Evolutionary conservation across 2,888 invertebrate species (phyloP).

Genomic region (Zygogramma bicolorata): DNA sequence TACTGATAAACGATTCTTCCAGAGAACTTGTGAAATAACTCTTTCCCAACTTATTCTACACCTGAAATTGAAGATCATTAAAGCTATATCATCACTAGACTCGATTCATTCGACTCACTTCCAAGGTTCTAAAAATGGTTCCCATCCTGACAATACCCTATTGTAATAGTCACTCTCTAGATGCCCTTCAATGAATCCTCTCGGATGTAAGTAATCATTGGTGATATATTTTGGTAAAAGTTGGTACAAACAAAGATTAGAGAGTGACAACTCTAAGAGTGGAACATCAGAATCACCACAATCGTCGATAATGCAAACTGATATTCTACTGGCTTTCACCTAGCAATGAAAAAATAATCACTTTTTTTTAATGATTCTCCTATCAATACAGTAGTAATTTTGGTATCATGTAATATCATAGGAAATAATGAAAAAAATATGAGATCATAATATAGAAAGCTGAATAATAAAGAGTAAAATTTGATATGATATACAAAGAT

Average conservation of each 20-base stretch:
- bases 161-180: slow-evolving; percentile 94
- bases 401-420: too few relatives aligned
- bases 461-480: too few relatives aligned
- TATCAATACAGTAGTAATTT: too few relatives aligned
- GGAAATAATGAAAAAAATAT: too few relatives aligned
- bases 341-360: slow-evolving; percentile 54
- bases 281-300: slow-evolving; percentile 98
- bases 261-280: slow-evolving; percentile 83
- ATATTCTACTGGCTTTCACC: slow-evolving; percentile 79
- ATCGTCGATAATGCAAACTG: slow-evolving; percentile 96
- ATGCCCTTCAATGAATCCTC: slow-evolving; percentile 71
- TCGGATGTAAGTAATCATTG: slow-evolving; percentile 52
- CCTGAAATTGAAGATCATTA: too few relatives aligned
- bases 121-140: slow-evolving; percentile 95
- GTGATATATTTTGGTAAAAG: slow-evolving; percentile 53
- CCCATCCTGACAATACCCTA: slow-evolving; percentile 95
- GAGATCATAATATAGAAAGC: too few relatives aligned
- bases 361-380: too few relatives aligned
- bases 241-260: slow-evolving; percentile 75
- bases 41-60: slow-evolving; percentile 79
- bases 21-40: slow-evolving; percentile 70
- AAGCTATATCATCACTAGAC: background rate
- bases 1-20: slow-evolving; percentile 74
- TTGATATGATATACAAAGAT: too few relatives aligned
- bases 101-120: slow-evolving; percentile 63